Percentiles rank a stretch among this genome's conserved stretches.
phyloP scores from a whole-genome alignment of 2,888 invertebrate species.

The Leucoma salicis region DNA sequence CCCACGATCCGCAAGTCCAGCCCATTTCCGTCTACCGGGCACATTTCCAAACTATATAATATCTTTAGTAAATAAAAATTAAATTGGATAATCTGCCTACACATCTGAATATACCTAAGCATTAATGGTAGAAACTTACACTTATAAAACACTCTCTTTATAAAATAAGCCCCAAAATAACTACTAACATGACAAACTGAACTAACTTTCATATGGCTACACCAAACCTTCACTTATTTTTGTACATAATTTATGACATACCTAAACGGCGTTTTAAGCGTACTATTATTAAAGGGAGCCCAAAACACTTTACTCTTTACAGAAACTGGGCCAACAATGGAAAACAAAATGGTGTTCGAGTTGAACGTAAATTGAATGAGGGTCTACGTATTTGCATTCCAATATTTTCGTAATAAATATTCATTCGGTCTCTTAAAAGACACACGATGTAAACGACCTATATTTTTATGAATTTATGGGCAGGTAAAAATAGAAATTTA shows the following conservation, averaged over 20 bases:
- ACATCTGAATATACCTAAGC: too few species aligned
- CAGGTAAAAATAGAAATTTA: too few species aligned
- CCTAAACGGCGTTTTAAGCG: conserved; percentile 14
- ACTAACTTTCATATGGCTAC: conserved; percentile 5
- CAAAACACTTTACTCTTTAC: conserved; percentile 11
- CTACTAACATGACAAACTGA: too few species aligned
- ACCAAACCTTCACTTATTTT: conserved; percentile 5
- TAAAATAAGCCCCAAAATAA: too few species aligned
- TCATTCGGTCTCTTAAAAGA: conserved; percentile 2
- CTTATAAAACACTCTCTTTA: too few species aligned
- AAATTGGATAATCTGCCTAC: too few species aligned
- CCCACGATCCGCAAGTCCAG: too few species aligned
- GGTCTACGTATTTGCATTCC: conserved; percentile 28
- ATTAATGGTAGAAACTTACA: too few species aligned
- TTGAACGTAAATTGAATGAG: conserved; percentile 32
- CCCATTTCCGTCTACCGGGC: too few species aligned
- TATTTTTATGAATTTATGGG: too few species aligned
- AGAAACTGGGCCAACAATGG: conserved; percentile 4
- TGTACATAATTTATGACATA: conserved; percentile 26
- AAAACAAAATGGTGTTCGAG: conserved; percentile 10
- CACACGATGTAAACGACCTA: not conserved
- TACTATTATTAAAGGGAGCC: conserved; percentile 11
- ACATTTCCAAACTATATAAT: too few species aligned
- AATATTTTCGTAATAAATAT: conserved; percentile 24
- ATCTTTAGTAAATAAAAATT: too few species aligned